Base-by-base conservation (phyloP, 1,140 invertebrate genomes). In the Anagrus nilaparvatae region DNA sequence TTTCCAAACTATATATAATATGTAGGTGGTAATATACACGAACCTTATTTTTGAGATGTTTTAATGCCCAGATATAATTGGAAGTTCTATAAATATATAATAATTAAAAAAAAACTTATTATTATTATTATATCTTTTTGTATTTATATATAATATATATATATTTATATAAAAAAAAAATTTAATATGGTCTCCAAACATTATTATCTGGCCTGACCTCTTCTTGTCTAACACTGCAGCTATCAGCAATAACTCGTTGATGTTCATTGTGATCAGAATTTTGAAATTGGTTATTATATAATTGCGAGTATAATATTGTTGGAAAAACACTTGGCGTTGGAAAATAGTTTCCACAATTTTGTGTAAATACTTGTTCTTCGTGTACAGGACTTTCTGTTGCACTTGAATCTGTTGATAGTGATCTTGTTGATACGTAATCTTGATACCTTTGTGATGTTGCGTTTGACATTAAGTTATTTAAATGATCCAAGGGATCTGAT, bases 311-410 rank as follows among this genome's bases (percentile, higher is more conserved):
- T 67, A 39, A 88, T 70, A 46, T 46, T 8, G 54, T 84, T 85
- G 0, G 84, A 82, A 28, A 87, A 61, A 12, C 67, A 57, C 1
- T 86, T 81, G 80, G 71, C 16, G 74, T 71, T 8, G 72, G 73
- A 54, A 77, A 81, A 58, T 79, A 78, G 52, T 77, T 79, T 32
- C n/a, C n/a, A 12, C 8, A 76, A 70, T 3, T 71, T 70, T 50
- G 78, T 78, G 55, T 79, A 79, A 54, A 78, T 79, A 36, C 75
- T 67, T 6, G 32, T 19, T 85, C 82, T 55, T 85, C 82, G 63
- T 86, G 82, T 2, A 85, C 82, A 1, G 82, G 83, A 14, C 82
- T 84, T 55, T 86, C 83, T 2, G 82, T 83, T 44, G 84, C 79
- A 10, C 82, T 85, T n/a, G 82, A 85, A 51, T 83, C 81, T 49